Base-by-base conservation (phyloP, 2,797 vertebrate species). In the Betta splendens region DNA sequence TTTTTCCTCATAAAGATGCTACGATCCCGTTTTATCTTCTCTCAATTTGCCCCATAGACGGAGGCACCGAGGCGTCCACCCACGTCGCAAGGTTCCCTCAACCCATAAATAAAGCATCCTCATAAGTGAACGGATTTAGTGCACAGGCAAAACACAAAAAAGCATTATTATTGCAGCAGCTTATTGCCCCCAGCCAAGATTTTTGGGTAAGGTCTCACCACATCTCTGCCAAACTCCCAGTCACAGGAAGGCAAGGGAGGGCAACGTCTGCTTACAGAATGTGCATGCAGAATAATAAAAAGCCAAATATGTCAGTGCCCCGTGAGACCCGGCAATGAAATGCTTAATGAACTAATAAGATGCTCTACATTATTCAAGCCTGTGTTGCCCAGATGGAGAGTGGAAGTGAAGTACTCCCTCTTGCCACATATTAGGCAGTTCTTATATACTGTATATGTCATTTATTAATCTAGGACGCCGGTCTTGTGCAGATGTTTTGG, bases 61-160 rank as follows among this genome's bases (percentile, higher is more conserved):
- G 26, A 60, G 22, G 57, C 49, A 21, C 26, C 17, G 38, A 65
- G 62, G 54, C 10, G 10, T 66, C 73, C 23, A 13, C 82, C 70
- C 75, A 81, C 48, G 8, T 47, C 56, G 47, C 38, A 69, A 60
- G 56, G 21, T 65, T 73, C 51, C 64, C 58, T 55, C 35, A 33
- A 75, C 78, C 73, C 73, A 86, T 77, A 63, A 83, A 86, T 87
- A 85, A 86, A 67, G 59, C 65, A 85, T 79, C 52, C 29, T 63
- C 45, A 59, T 68, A 78, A 87, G 69, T 79, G 81, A 72, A 76
- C 75, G 22, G 7, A 64, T 80, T 80, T 77, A 50, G 52, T 33
- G 56, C 62, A 62, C 69, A 74, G 57, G 55, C 45, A 72, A 61
- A 57, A 72, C 58, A 66, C 33, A 32, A 59, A 39, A 29, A 72